phyloP scores from a whole-genome alignment of 2,797 vertebrate genomes.

The Aythya fuligula region DNA sequence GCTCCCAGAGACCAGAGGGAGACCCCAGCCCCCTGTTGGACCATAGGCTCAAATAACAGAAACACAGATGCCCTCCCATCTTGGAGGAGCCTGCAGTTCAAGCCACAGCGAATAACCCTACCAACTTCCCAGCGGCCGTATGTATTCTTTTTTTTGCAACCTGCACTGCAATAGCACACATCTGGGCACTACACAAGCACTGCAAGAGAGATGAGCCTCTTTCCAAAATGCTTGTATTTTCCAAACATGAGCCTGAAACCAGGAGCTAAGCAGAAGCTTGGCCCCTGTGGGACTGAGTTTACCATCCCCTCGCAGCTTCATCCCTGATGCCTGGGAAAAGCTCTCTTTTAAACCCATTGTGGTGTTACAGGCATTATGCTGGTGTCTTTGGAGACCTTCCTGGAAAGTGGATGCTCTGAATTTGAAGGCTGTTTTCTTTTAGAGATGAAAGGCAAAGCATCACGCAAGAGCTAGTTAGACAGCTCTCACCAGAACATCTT shows the following conservation, averaged over 20 bases:
- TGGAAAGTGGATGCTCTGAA: accelerated
- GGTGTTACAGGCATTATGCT: accelerated
- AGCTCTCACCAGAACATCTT: not conserved
- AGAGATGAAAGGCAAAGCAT: accelerated
- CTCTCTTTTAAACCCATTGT: not conserved
- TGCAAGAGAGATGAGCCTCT: not conserved
- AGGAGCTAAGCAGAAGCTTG: not conserved
- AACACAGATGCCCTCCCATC: not conserved
- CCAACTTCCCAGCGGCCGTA: not conserved
- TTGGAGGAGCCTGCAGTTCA: too few species aligned
- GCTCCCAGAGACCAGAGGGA: not conserved
- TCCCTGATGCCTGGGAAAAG: not conserved
- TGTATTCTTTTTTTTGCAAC: not conserved
- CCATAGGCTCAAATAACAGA: not conserved
- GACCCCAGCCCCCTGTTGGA: too few species aligned
- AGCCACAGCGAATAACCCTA: too few species aligned
- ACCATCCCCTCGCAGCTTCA: not conserved
- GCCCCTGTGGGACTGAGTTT: not conserved
- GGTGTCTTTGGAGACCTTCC: not conserved
- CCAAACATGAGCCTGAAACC: not conserved
- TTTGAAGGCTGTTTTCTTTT: accelerated
- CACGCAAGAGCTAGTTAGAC: not conserved
- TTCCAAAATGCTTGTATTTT: not conserved
- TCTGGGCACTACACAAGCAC: too few species aligned
- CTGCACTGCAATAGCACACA: not conserved